A percentile compares a stretch with the other conserved stretches of the same genome.
Evolutionary conservation across 2,797 vertebrate species (phyloP).

Genomic region (Pitangus sulphuratus): DNA sequence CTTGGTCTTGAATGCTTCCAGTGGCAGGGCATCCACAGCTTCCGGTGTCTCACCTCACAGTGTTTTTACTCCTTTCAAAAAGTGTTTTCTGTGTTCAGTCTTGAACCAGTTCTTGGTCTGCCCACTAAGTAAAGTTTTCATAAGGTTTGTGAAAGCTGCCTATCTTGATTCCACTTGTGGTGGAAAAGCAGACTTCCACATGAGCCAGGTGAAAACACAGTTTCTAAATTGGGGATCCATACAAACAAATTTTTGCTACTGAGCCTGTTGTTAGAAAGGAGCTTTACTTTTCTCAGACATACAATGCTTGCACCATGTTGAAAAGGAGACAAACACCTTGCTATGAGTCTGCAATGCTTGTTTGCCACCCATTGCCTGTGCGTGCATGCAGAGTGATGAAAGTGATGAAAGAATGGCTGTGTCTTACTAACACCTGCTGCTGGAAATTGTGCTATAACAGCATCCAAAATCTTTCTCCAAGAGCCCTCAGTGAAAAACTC

Average conservation of each 20-base stretch:
- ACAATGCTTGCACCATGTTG: neutral
- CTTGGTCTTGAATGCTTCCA: neutral
- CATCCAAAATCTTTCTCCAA: neutral
- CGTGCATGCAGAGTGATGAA: too few relatives aligned
- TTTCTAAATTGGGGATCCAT: neutral
- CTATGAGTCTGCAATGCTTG: accelerated
- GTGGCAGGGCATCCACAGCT: neutral
- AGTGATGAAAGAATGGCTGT: neutral
- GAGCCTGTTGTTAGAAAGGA: neutral
- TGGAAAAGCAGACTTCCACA: neutral
- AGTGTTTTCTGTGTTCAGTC: neutral
- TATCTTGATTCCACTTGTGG: neutral
- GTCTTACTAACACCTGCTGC: neutral
- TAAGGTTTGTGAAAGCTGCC: neutral
- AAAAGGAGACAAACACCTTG: neutral
- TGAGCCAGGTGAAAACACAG: neutral
- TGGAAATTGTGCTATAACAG: neutral
- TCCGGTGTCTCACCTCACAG: neutral
- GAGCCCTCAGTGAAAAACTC: neutral
- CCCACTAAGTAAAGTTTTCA: neutral
- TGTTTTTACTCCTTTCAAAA: neutral
- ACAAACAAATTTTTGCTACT: neutral
- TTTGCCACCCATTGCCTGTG: neutral
- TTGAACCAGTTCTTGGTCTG: neutral
- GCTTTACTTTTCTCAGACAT: neutral